Evolutionary conservation across 2,888 invertebrate species (phyloP), one percentile per base, ranked within the genome.

Genomic region (Agrochola macilenta): DNA sequence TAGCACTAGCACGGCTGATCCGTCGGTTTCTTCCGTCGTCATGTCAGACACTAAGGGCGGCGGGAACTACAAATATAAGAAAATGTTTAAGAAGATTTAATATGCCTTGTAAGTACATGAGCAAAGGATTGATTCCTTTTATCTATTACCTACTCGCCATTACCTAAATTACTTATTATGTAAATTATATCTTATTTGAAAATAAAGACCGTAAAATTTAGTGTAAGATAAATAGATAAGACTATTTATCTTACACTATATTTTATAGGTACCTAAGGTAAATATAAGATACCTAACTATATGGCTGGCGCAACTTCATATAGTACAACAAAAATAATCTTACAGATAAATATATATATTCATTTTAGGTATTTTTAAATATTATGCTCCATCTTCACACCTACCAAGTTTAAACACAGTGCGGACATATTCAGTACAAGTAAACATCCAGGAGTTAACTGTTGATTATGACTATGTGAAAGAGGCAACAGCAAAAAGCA

Each of bases 381-480:
- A 46, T 12, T 14, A 75, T 74, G 58, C 72, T 66, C 65, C 82
- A 43, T 76, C 82, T 64, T 78, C 76, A n/a, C 72, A 79, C 68
- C 49, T 84, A 46, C 66, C 84, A 66, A 74, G 39, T 35, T 64
- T 58, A 43, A 68, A 66, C 9, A 61, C 66, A 77, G 64, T 69
- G 54, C 90, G 94, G 43, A 84, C 84, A 49, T 94, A 91, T 81
- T 92, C 94, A 9, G 88, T 90, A 64, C 88, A 92, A 87, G 60
- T 86, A 3, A 91, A 83, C 61, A 39, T 89, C n/a, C 92, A 94
- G 76, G 88, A 91, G 23, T 86, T 93, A 77, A 91, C 91, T 83
- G 96, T 95, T 64, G 95, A 95, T 83, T 95, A 93, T 89, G 93
- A 95, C 57, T 93, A 96, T 90, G 97, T 97, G 60, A 93, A 96